Evolutionary conservation across 2,113 vertebrate species (phyloP).

Genomic region (Emydocephalus ijimae): DNA sequence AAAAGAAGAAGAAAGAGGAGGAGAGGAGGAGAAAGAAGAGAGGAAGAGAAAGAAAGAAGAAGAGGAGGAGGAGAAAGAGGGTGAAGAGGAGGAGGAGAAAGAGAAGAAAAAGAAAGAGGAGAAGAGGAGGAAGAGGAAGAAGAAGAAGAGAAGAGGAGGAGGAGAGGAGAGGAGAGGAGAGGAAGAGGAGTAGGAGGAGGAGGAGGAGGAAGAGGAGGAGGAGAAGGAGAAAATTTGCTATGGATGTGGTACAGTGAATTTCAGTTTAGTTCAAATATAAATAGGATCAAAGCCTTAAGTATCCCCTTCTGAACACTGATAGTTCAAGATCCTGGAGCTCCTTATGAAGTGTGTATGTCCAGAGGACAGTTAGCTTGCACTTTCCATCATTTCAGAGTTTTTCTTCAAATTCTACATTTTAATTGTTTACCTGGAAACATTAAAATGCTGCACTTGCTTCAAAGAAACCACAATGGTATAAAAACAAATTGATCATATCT

Average conservation of each 20-base stretch:
- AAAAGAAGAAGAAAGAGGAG: no score
- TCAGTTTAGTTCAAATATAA: not conserved
- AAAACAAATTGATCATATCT: not conserved
- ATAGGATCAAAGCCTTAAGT: not conserved
- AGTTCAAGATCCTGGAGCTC: not conserved
- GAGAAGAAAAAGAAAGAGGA: no score
- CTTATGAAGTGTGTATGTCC: not conserved
- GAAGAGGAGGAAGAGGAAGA: no score
- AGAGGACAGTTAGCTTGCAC: not conserved
- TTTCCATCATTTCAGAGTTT: conserved; percentile 1
- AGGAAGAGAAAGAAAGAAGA: rapidly evolving
- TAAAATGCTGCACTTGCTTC: conserved; percentile 8
- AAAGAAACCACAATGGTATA: not conserved
- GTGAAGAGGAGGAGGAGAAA: no score
- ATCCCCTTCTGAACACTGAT: not conserved
- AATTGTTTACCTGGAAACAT: not conserved
- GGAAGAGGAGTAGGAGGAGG: rapidly evolving
- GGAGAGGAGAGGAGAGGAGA: not conserved
- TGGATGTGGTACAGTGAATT: not conserved
- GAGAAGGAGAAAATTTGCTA: not conserved
- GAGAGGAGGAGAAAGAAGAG: no score
- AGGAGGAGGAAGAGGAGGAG: rapidly evolving
- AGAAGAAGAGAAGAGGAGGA: no score
- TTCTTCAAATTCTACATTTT: not conserved
- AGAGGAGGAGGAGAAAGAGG: no score